Percentiles rank a stretch among this genome's conserved stretches.
Conservation (phyloP, 2,888 invertebrate genomes). For the Dicranocentrus wangi region DNA sequence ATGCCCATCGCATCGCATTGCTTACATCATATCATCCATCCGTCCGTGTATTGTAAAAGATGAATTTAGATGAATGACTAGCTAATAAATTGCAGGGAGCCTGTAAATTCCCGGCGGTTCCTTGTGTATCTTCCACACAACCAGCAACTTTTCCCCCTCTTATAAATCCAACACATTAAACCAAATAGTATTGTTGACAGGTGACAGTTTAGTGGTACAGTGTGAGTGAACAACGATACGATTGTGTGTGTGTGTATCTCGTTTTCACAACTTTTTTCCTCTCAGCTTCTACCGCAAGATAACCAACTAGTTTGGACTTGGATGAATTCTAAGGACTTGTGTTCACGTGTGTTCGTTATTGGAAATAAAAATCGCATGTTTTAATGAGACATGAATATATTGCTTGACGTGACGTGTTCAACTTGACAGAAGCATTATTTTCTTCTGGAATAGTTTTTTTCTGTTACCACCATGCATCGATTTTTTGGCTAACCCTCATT, state of each 20-base stretch:
- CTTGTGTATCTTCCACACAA: not conserved
- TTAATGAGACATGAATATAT: constrained; percentile 48
- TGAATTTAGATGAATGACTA: not conserved
- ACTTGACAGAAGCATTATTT: constrained; percentile 8
- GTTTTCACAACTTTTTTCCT: not conserved
- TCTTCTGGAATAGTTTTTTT: constrained; percentile 5
- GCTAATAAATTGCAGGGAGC: constrained; percentile 14
- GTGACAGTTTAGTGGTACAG: constrained; percentile 4
- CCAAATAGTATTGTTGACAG: constrained; percentile 24
- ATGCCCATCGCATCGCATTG: no score
- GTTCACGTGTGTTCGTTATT: constrained; percentile 8
- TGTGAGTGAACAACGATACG: not conserved
- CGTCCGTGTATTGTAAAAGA: not conserved
- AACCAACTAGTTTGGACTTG: no score
- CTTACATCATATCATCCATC: no score
- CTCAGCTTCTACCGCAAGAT: not conserved
- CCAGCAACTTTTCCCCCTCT: no score
- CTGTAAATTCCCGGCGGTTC: no score
- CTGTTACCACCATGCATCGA: not conserved
- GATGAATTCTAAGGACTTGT: not conserved
- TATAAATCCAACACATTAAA: constrained; percentile 29
- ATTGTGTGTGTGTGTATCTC: not conserved
- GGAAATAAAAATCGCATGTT: constrained; percentile 17
- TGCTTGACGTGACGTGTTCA: constrained; percentile 19
- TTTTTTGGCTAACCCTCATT: constrained; percentile 1